Conservation (phyloP, 2,113 vertebrate genomes). For the Illadopsis cleaveri region DNA sequence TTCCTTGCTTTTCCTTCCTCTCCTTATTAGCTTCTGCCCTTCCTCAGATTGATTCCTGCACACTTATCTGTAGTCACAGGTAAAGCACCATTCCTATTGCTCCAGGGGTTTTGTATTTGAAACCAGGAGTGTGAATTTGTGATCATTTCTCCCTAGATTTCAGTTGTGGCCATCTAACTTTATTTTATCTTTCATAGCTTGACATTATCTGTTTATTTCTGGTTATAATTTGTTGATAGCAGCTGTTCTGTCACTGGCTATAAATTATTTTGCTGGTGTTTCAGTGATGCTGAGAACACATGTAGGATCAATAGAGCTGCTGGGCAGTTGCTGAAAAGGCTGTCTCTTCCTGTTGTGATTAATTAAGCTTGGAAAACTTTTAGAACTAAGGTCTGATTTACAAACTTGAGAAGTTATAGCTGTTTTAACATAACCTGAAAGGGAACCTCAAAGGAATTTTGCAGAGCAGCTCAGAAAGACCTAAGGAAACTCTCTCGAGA, state of each 20-base stretch:
- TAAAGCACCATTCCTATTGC: neutral
- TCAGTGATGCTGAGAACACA: neutral
- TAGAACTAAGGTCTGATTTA: neutral
- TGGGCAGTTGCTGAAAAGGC: neutral
- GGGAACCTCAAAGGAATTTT: neutral
- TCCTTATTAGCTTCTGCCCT: neutral
- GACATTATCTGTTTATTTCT: neutral
- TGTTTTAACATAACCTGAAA: neutral
- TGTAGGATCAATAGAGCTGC: neutral
- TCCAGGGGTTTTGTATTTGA: neutral
- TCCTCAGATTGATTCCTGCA: neutral
- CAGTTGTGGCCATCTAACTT: neutral
- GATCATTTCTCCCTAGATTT: neutral
- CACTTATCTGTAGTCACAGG: fast-evolving
- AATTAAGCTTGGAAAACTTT: neutral
- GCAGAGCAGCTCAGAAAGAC: neutral
- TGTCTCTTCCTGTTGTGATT: neutral
- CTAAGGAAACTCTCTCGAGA: fast-evolving
- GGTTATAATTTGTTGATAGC: neutral
- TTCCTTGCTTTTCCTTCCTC: neutral
- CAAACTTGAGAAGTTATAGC: neutral
- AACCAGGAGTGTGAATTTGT: neutral
- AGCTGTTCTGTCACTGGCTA: neutral
- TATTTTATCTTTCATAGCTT: neutral
- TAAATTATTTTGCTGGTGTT: neutral